A percentile compares a stretch with the other conserved stretches of the same genome.
phyloP scores from a whole-genome alignment of 2,797 vertebrate genomes.

The Sebastes trivittatus region DNA sequence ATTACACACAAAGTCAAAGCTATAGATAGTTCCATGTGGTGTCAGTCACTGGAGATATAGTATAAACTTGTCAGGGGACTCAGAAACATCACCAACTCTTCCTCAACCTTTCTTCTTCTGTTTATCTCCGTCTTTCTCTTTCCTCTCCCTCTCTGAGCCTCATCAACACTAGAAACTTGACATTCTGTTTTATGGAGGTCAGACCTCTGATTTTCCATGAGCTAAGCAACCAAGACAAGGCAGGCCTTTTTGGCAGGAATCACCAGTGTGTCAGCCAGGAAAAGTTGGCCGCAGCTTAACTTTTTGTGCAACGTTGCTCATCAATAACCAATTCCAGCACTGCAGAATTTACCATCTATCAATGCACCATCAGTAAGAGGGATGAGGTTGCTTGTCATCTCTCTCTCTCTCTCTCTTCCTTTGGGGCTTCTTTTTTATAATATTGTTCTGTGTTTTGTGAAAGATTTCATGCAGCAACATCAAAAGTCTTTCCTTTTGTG shows the following conservation, averaged over 20 bases:
- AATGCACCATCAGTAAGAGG: constrained; percentile 10
- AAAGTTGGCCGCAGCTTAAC: constrained; percentile 45
- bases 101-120: not conserved
- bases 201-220: constrained; percentile 56
- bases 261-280: constrained; percentile 41
- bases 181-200: constrained; percentile 39
- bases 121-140: not conserved
- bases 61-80: not conserved
- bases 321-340: constrained; percentile 58
- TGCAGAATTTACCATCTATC: constrained; percentile 44
- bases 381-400: not conserved
- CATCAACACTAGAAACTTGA: constrained; percentile 19
- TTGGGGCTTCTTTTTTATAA: too few species aligned
- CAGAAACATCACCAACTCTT: not conserved
- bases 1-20: not conserved
- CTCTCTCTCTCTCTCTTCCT: not conserved
- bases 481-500: not conserved
- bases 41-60: not conserved
- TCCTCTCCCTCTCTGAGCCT: constrained; percentile 7
- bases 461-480: not conserved
- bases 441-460: not conserved
- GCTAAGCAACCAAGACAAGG: constrained; percentile 51
- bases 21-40: not conserved
- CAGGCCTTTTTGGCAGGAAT: constrained; percentile 52
- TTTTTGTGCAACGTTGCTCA: constrained; percentile 56